Percentiles rank a stretch among this genome's conserved stretches.
Conservation (phyloP, 2,113 vertebrate species). For the Macaca nemestrina region DNA sequence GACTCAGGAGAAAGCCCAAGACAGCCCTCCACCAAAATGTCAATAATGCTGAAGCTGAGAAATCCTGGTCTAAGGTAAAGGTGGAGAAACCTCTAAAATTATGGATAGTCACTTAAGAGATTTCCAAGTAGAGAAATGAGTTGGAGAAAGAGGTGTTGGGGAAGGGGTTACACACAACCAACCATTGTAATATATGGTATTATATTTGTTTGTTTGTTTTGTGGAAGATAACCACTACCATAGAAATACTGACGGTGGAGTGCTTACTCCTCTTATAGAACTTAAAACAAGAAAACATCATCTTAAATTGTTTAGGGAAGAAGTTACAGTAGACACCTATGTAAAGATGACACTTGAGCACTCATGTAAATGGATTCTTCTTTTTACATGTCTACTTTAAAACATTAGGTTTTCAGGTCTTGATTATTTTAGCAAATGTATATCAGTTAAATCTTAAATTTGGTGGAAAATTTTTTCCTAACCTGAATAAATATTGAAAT, state of each 20-base stretch:
- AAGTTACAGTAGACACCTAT: neutral
- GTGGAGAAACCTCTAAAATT: neutral
- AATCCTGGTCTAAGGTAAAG: neutral
- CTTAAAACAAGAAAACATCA: neutral
- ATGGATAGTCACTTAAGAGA: neutral
- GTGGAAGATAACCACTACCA: neutral
- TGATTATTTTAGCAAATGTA: neutral
- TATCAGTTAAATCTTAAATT: neutral
- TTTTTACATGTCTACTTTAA: neutral
- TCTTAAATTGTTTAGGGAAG: neutral
- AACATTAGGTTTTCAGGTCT: neutral
- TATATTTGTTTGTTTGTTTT: neutral
- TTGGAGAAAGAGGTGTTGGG: fast-evolving
- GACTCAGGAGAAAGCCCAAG: neutral
- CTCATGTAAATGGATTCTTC: neutral
- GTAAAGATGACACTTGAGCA: neutral
- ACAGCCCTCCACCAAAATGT: neutral
- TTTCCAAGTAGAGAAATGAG: neutral
- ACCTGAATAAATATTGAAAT: neutral
- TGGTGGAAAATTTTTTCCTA: neutral
- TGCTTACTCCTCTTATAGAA: neutral
- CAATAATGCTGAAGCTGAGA: neutral
- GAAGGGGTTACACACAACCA: neutral
- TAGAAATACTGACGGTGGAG: neutral
- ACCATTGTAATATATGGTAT: neutral